Percentiles rank a stretch among this genome's conserved stretches.
Conservation (phyloP, 2,113 vertebrate species). For the Petrocephalus zakoni region DNA sequence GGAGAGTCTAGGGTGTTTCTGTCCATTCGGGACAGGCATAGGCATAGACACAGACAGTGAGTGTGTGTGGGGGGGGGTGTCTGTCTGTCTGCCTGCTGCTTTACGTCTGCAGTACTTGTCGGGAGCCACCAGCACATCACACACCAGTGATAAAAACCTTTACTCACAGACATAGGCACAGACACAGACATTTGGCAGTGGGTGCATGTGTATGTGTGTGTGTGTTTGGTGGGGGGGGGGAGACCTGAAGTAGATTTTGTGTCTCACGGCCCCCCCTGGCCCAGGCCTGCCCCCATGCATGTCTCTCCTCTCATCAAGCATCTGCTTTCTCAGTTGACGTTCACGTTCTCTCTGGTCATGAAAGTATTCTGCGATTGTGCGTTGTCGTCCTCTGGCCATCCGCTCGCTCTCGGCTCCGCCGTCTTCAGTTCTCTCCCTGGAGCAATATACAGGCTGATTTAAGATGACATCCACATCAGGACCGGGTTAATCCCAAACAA, state of each 20-base stretch:
- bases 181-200: too few relatives aligned
- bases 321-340: not conserved
- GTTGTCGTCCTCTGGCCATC: not conserved
- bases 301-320: not conserved
- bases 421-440: not conserved
- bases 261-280: not conserved
- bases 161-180: not conserved
- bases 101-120: not conserved
- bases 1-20: not conserved
- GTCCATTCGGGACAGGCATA: not conserved
- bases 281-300: not conserved
- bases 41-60: not conserved
- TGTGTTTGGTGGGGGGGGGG: too few relatives aligned
- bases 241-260: not conserved
- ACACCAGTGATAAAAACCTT: not conserved
- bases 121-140: not conserved
- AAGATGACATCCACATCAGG: not conserved
- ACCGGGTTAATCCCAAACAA: not conserved
- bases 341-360: not conserved
- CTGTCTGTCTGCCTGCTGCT: not conserved
- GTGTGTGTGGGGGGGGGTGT: not conserved
- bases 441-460: not conserved
- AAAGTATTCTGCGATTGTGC: not conserved
- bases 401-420: not conserved
- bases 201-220: too few relatives aligned